Base-by-base conservation (phyloP, 2,888 invertebrate genomes). In the Thera obeliscata region DNA sequence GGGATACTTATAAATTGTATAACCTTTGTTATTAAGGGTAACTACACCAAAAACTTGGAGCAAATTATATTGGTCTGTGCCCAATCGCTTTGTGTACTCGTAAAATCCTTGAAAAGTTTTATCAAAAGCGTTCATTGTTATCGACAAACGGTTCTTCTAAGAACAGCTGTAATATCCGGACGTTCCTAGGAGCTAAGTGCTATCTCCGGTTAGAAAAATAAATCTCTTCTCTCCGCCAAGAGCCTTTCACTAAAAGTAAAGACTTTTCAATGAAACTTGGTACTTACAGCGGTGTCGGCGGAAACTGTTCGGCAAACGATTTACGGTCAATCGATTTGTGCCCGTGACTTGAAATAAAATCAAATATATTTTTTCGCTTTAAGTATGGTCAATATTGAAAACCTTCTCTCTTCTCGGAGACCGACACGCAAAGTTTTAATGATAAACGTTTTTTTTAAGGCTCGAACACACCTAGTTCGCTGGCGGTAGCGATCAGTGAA, bases 131-230 rank as follows among this genome's bases (percentile, higher is more conserved):
- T 65, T 48, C 41, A 35, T 57, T 67, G 65, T 67, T 61, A 65
- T 64, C 65, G 56, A 65, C 63, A 60, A 56, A 46, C 43, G 43
- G 35, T 64, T 59, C 62, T 68, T 48, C 56, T 12, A 50, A 64
- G 65, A 70, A 68, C 50, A 59, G 56, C 52, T 64, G 69, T 67
- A 79, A 78, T 82, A 78, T 83, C 82, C 83, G 81, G 78, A 35
- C 62, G 73, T 72, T 69, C 67, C 71, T 72, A 69, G 55, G 9
- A 52, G 71, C 61, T 64, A 64, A 73, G 70, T 73, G 77, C 75
- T 78, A 81, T 81, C 75, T 80, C 81, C 81, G 78, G 70, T 71
- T 69, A 52, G 61, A 70, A 73, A 76, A 76, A 75, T 73, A 73
- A 73, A 72, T 68, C 66, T 63, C 65, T 67, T 60, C 64, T 60